These are phyloP conservation scores for Lasioglossum pauxillum DNA, from an alignment of 2,888 invertebrate genomes.

Conservation along the genomic window DNA sequence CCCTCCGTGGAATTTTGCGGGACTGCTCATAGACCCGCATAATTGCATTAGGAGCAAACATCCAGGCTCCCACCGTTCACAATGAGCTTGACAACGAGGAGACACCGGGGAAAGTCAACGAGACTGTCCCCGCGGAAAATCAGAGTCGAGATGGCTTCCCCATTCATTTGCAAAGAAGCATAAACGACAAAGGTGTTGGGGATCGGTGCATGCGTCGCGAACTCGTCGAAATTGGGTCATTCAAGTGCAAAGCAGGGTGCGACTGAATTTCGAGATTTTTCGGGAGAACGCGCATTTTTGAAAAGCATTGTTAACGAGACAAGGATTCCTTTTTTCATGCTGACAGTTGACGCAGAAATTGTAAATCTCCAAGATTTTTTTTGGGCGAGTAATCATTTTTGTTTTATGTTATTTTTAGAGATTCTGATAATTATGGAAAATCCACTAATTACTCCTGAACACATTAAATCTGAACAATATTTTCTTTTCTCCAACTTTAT, in stretches of 20 bases:
- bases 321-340: neutral
- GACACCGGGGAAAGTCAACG: conserved; percentile 74
- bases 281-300: neutral
- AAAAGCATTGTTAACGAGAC: neutral
- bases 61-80: conserved; percentile 28
- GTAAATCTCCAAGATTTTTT: neutral
- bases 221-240: conserved; percentile 71
- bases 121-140: conserved; percentile 72
- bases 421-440: neutral
- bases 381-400: too few species aligned
- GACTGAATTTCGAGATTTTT: conserved; percentile 34
- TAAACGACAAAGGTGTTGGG: conserved; percentile 14
- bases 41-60: conserved; percentile 67
- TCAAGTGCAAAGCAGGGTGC: conserved; percentile 75
- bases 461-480: neutral
- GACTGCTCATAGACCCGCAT: conserved; percentile 59
- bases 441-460: neutral
- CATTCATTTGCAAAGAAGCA: conserved; percentile 75
- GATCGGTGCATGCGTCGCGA: conserved; percentile 43
- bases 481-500: neutral
- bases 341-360: neutral
- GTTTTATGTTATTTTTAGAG: neutral
- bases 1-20: conserved; percentile 33
- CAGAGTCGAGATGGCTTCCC: conserved; percentile 46
- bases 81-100: conserved; percentile 59